Conservation (phyloP, 2,797 vertebrate species). For the Alcedo quadribrachys region DNA sequence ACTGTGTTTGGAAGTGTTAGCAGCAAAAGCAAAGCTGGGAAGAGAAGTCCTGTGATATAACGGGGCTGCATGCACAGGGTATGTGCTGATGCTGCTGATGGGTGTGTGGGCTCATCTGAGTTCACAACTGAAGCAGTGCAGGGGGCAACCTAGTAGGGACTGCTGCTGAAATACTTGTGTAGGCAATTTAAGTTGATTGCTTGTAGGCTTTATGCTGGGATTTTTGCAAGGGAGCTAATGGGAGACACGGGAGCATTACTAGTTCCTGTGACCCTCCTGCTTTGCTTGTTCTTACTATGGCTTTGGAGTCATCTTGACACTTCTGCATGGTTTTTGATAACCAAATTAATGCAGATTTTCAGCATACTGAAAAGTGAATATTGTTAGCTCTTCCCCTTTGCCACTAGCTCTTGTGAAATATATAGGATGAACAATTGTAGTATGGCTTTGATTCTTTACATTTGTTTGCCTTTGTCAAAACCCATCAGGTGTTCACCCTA, state of each 20-base stretch:
- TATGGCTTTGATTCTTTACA: background rate
- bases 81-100: accelerated
- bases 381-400: background rate
- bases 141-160: background rate
- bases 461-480: background rate
- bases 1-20: background rate
- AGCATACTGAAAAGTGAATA: background rate
- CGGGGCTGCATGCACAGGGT: background rate
- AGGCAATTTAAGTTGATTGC: background rate
- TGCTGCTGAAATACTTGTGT: background rate
- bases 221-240: background rate
- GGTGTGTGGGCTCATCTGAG: background rate
- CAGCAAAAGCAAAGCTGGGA: background rate
- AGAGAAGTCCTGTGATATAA: background rate
- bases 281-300: background rate
- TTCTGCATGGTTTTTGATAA: background rate
- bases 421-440: background rate
- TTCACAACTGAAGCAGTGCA: background rate
- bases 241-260: background rate
- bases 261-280: background rate
- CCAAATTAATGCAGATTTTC: background rate
- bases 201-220: background rate
- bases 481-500: background rate
- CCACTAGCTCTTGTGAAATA: background rate
- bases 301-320: background rate